These are phyloP conservation scores for Zootoca vivipara DNA, from an alignment of 2,113 vertebrate genomes.

Conservation along the genomic window DNA sequence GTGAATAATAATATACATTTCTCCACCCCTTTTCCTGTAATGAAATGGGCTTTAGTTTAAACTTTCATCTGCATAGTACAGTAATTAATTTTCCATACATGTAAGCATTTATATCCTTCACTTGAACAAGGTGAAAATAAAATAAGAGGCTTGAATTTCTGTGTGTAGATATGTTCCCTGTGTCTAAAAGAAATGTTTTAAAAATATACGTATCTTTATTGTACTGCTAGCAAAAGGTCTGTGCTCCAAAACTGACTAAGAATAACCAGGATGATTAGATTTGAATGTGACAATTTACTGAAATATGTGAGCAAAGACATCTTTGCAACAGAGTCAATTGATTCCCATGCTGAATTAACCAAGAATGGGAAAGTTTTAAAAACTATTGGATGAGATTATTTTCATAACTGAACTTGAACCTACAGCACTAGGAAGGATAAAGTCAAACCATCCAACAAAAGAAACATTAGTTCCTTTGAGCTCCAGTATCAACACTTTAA, in stretches of 20 bases:
- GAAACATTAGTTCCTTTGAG: slow-evolving; percentile 5
- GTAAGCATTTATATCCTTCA: slow-evolving; percentile 53
- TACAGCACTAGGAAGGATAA: not conserved
- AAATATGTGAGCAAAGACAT: not conserved
- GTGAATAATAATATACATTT: slow-evolving; percentile 59
- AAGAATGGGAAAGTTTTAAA: slow-evolving; percentile 25
- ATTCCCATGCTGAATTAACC: not conserved
- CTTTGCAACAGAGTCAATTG: not conserved
- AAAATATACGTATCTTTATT: not conserved
- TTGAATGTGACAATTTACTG: slow-evolving; percentile 19
- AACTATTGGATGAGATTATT: not conserved
- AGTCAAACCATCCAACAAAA: slow-evolving; percentile 16
- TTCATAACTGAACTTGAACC: slow-evolving; percentile 42
- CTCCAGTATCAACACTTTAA: not conserved
- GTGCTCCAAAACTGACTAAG: slow-evolving; percentile 10
- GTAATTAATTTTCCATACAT: slow-evolving; percentile 64
- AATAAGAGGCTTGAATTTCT: not conserved
- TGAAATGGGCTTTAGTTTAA: slow-evolving; percentile 59
- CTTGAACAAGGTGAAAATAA: slow-evolving; percentile 8
- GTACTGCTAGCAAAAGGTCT: not conserved
- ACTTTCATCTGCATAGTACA: slow-evolving; percentile 53
- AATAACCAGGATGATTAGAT: slow-evolving; percentile 29
- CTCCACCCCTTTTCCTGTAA: slow-evolving; percentile 55
- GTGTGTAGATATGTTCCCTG: not conserved
- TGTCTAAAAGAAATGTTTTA: not conserved